Evolutionary conservation across 2,888 invertebrate species (phyloP).

Genomic region (Diaperis boleti): DNA sequence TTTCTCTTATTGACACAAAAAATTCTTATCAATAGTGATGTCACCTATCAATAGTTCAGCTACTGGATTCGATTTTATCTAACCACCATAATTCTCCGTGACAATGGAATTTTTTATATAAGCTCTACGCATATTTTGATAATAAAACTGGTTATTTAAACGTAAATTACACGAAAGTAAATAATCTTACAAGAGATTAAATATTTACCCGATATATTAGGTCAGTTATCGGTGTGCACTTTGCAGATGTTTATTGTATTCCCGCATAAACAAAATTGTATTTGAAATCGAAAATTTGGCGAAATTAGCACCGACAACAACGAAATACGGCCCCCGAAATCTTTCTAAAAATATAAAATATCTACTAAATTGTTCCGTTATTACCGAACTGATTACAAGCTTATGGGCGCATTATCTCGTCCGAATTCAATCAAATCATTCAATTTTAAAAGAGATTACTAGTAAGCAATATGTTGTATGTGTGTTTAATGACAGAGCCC

Average conservation of each 20-base stretch:
- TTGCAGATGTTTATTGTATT: slow-evolving; percentile 39
- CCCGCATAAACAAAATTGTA: slow-evolving; percentile 28
- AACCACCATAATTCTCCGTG: slow-evolving; percentile 30
- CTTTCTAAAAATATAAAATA: not conserved
- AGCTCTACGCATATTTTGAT: slow-evolving; percentile 38
- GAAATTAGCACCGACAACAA: not conserved
- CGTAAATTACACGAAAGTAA: slow-evolving; percentile 43
- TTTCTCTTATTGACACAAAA: slow-evolving; percentile 20
- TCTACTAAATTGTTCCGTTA: too few species aligned
- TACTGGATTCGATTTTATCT: slow-evolving; percentile 37
- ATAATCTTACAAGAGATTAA: slow-evolving; percentile 44
- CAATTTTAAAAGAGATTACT: slow-evolving; percentile 34
- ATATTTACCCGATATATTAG: slow-evolving; percentile 49
- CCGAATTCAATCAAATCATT: slow-evolving; percentile 22
- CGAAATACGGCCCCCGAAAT: not conserved
- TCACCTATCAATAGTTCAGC: slow-evolving; percentile 25
- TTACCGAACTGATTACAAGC: slow-evolving; percentile 8
- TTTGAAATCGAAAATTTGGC: slow-evolving; percentile 23
- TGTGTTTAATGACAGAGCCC: slow-evolving; percentile 26
- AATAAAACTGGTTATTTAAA: slow-evolving; percentile 39
- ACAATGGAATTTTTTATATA: slow-evolving; percentile 39
- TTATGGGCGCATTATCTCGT: slow-evolving; percentile 20
- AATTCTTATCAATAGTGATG: slow-evolving; percentile 22
- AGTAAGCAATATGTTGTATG: slow-evolving; percentile 18
- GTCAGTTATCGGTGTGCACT: slow-evolving; percentile 47